Evolutionary conservation across 2,797 vertebrate species (phyloP), one percentile per base, ranked within the genome.

Genomic region (Gallinago stenura): DNA sequence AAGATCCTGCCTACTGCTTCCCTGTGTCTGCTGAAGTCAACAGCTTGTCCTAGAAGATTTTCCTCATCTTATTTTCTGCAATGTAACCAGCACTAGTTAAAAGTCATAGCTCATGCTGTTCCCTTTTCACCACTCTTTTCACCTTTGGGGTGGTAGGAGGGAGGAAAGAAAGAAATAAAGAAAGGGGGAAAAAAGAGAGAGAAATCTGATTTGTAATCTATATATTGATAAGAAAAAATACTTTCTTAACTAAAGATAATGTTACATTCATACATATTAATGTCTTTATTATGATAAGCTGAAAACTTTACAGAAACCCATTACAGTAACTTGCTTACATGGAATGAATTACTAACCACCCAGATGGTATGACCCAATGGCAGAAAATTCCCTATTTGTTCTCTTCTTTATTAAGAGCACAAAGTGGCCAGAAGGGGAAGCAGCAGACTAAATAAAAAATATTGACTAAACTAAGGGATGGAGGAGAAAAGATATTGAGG

Each of bases 361-460:
- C 17, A 46, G 39, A 75, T 3, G 26, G 37, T 18, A 61, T 14
- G 31, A 43, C 3, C 26, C 35, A 77, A n/a, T 2, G 5, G 33
- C 65, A 82, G 77, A 77, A 72, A 62, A 78, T 33, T 71, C 80
- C 19, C 0, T 28, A 60, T 66, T 62, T 70, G 48, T 35, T 20
- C 75, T 69, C 51, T n/a, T 60, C 83, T 84, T 84, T 48, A 86
- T 86, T 37, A 75, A 84, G 70, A 90, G 18, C 7, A 64, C 24
- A 12, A 83, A 93, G 64, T 17, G 19, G 60, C 51, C 71, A 89
- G 60, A 58, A 57, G 31, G 77, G 35, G 83, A 95, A 94, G 70
- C 85, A 87, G 60, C 87, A 90, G 73, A 68, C 51, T 61, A 92
- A 87, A 89, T 80, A 43, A 88, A 91, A 96, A 95, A 86, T 87